Evolutionary conservation across 2,113 vertebrate species (phyloP), one percentile per base, ranked within the genome.

Genomic region (Odontophorus gujanensis): DNA sequence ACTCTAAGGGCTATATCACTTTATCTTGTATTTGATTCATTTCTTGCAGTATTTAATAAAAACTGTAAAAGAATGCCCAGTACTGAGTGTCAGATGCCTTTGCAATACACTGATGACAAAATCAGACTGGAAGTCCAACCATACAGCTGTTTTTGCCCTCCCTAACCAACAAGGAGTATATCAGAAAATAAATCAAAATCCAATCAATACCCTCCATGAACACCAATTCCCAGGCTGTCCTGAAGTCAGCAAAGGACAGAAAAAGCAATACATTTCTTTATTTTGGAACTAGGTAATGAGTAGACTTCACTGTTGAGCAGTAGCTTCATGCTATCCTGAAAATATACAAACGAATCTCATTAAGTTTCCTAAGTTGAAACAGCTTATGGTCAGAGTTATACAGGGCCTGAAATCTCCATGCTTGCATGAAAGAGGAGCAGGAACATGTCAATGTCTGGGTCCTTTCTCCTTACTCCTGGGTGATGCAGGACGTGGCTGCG

Each of bases 401-500:
- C 0, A 11, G 43, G 19, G 48, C 66, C 85, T 18, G 10, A 72
- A 85, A 82, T 10, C 47, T 13, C 55, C 13, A 1, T 20, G 30
- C 9, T 53, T 69, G 38, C 43, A 24, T 4, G 2, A 0, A 1
- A 58, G 5, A 20, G 48, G 38, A 80, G 15, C 58, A 71, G 67
- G 11, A 34, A 30, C 65, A 36, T 1, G 4, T 8, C 11, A 42
- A 28, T 7, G 13, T 17, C 51, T 18, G 50, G 65, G 38, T 18
- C 73, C 7, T 85, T 51, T 4, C 4, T 30, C 16, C 9, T 24
- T 69, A 25, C 4, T 32, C 50, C 25, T 0, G 0, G 9, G 30
- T 2, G 47, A 72, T 7, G 2, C 12, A 61, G n/a, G 36, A 40
- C 16, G 40, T 18, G 24, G 28, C 53, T 61, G 51, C 26, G 24